Base-by-base conservation (phyloP, 2,888 invertebrate species). In the Fragum fragum region DNA sequence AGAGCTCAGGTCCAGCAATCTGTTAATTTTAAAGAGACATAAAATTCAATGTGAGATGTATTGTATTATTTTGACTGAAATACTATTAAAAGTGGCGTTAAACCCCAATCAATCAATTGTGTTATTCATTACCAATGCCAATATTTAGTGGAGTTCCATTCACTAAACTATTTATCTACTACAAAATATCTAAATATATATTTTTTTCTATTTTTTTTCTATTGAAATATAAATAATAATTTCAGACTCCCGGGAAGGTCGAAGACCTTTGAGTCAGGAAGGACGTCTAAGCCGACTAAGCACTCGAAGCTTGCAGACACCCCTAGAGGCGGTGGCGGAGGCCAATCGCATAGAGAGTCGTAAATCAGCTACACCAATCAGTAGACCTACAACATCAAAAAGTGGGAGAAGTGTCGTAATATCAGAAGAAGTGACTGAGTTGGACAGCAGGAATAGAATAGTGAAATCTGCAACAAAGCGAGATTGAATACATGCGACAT, bases 241-340 rank as follows among this genome's bases (percentile, higher is more conserved):
- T 83, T 28, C 71, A 87, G 87, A 87, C 83, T 84, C 87, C 79
- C 87, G 85, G 76, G 87, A 77, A 68, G 75, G 84, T 52, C 75
- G 79, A 79, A 79, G 82, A 77, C 80, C 82, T 76, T 80, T 75
- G 77, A 84, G 83, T 80, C 78, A 55, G 70, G 75, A 74, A 57
- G 71, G 85, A 68, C 81, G 73, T 57, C 69, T 75, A 39, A 85
- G 85, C 63, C 81, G 79, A 55, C 73, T 55, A 66, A 85, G 81
- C 72, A 69, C 74, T 36, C 61, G 85, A 77, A 82, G 76, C 69
- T 78, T 70, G 32, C 73, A 76, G 36, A 73, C 76, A 55, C 71
- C 66, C 28, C 66, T 39, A 16, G 84, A 81, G 53, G 73, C 73
- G 61, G 79, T 83, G 52, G 73, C 66, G 47, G 79, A 79, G 71